Evolutionary conservation across 2,888 invertebrate species (phyloP).

Genomic region (Glomeris marginata): DNA sequence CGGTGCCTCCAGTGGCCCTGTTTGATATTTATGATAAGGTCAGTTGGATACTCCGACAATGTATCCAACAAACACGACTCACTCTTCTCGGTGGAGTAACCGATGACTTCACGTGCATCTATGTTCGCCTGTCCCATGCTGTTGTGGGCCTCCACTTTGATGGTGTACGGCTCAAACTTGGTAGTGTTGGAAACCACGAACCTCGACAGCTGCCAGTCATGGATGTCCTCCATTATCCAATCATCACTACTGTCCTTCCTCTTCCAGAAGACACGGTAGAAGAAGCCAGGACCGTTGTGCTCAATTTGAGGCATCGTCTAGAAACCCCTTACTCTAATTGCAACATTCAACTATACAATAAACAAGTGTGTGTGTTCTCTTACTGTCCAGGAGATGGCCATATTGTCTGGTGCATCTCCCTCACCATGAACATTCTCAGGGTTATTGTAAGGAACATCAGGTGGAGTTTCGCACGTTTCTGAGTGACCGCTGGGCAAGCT

Average conservation of each 20-base stretch:
- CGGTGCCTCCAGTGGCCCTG: slow-evolving; percentile 62
- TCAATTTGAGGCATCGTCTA: slow-evolving; percentile 90
- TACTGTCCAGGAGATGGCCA: slow-evolving; percentile 88
- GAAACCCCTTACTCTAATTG: no score
- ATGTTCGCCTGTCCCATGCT: slow-evolving; percentile 69
- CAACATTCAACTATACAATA: no score
- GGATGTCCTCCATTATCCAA: slow-evolving; percentile 48
- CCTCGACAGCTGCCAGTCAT: slow-evolving; percentile 60
- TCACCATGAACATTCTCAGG: slow-evolving; percentile 83
- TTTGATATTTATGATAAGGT: slow-evolving; percentile 10
- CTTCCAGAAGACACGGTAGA: slow-evolving; percentile 76
- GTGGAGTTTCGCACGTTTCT: slow-evolving; percentile 63
- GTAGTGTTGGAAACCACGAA: slow-evolving; percentile 61
- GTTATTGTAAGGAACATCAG: slow-evolving; percentile 79
- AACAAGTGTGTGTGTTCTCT: no score
- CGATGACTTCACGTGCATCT: slow-evolving; percentile 60
- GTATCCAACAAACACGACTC: no score
- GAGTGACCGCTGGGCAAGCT: slow-evolving; percentile 76
- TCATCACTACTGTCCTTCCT: slow-evolving; percentile 55
- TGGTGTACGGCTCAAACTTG: slow-evolving; percentile 74
- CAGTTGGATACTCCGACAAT: no score
- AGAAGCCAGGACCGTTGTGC: slow-evolving; percentile 88
- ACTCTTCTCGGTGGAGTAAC: slow-evolving; percentile 86
- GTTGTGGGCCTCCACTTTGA: slow-evolving; percentile 85
- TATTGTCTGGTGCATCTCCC: slow-evolving; percentile 71